Conservation (phyloP, 1,140 invertebrate species). For the Micrasema longulum region DNA sequence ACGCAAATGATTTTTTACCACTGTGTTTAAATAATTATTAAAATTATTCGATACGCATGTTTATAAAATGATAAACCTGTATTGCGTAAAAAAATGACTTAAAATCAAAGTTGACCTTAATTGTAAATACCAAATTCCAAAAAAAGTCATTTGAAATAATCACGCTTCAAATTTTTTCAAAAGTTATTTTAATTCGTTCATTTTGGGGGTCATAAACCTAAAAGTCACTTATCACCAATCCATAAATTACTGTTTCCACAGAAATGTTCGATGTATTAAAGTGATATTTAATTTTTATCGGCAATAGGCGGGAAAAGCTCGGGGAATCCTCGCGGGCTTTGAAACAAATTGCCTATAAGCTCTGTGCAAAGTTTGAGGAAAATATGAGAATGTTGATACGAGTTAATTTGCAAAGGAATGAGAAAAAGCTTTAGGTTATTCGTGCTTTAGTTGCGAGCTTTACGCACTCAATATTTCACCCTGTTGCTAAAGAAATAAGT, state of each 20-base stretch:
- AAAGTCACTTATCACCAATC: no score
- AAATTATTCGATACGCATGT: no score
- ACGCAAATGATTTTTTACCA: no score
- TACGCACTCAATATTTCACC: conserved; percentile 10
- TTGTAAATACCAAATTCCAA: no score
- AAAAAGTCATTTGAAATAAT: no score
- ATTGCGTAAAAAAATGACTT: no score
- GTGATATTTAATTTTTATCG: conserved; percentile 19
- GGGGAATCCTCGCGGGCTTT: conserved; percentile 5
- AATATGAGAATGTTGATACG: conserved; percentile 35
- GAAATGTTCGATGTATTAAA: conserved; percentile 21
- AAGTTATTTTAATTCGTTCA: no score
- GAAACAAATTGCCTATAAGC: conserved; percentile 26
- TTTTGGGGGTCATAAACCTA: no score
- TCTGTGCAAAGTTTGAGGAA: conserved; percentile 29
- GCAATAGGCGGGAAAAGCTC: conserved; percentile 12
- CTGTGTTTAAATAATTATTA: no score
- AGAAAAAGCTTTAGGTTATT: conserved; percentile 1
- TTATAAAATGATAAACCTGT: no score
- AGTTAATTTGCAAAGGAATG: conserved; percentile 16
- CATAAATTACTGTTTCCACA: conserved; percentile 19
- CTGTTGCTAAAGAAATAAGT: not conserved
- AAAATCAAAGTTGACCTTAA: no score
- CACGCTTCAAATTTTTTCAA: no score
- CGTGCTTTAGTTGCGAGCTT: not conserved